Base-by-base conservation (phyloP, 1,140 invertebrate species). In the Papilio xuthus region DNA sequence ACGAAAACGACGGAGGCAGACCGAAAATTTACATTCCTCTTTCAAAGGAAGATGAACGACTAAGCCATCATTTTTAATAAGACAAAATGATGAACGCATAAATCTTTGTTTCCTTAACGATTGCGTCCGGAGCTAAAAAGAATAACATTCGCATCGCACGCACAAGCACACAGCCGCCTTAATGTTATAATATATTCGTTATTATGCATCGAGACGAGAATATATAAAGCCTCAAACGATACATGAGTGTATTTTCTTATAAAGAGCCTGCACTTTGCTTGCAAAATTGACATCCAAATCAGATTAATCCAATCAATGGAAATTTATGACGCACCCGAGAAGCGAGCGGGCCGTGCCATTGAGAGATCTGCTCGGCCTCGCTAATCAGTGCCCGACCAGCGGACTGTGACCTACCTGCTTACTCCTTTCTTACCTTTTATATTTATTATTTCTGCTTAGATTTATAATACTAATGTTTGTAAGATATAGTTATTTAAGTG, bases 221-320 rank as follows among this genome's bases (percentile, higher is more conserved):
- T 89, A 88, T 86, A 88, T 85, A 89, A 89, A 84, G 63, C 73
- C 80, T 86, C 82, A 82, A 82, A 85, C 82, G 83, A 75, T 82
- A 83, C 89, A 87, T 90, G 88, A 91, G 88, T 88, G 90, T 91
- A 90, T 93, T 93, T 87, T 89, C 83, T 91, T 92, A 90, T 89
- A 91, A 89, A 92, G 85, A 90, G 86, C 87, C 86, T 90, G 88
- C 89, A 89, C 90, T 90, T 90, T 92, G 88, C 88, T 85, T 88
- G 86, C 89, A 92, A 92, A 92, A 90, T 92, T 94, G 92, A 94
- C 94, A 92, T 91, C 87, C 92, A 94, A 94, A 94, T 94, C 94
- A 94, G 94, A 94, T 94, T 94, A 94, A 92, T 93, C 93, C 93
- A 94, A 94, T 94, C 93, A 94, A 94, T 94, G 91, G 87, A 90